Percentiles rank a stretch among this genome's conserved stretches.
phyloP scores from a whole-genome alignment of 2,888 invertebrate genomes.

The Desoria tigrina region DNA sequence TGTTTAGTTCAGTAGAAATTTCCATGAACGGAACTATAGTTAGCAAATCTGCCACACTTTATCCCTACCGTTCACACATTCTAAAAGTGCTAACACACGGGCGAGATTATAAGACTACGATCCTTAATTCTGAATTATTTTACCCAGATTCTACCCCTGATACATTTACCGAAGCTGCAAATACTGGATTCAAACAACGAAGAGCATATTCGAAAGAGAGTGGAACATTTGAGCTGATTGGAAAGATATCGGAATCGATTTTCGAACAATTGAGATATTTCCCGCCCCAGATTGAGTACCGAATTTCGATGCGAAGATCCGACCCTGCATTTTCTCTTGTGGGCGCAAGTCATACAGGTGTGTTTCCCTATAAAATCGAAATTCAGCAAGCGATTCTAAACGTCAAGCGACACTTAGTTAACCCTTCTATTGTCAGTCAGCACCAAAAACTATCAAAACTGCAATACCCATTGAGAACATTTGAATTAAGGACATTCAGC shows the following conservation, averaged over 20 bases:
- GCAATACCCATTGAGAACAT: background rate
- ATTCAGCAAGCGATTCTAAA: background rate
- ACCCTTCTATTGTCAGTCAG: background rate
- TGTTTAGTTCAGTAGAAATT: background rate
- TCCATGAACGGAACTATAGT: background rate
- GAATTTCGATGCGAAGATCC: background rate
- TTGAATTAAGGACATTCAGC: conserved; percentile 4
- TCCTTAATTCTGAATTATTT: conserved; percentile 1
- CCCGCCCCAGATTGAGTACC: background rate
- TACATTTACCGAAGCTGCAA: background rate
- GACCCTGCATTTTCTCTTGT: background rate
- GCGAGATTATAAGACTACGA: background rate
- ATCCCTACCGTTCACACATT: background rate
- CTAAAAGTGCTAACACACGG: background rate
- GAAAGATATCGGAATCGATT: background rate
- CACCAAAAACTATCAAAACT: background rate
- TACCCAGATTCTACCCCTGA: background rate
- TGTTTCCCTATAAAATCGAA: background rate
- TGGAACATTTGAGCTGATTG: background rate
- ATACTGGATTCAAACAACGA: background rate
- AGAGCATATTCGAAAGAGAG: background rate
- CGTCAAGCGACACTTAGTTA: background rate
- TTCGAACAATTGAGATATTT: background rate
- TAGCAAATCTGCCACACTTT: background rate
- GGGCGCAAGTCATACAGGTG: background rate